These are phyloP conservation scores for Cavia porcellus DNA, from an alignment of 2,113 vertebrate genomes.

Conservation along the genomic window DNA sequence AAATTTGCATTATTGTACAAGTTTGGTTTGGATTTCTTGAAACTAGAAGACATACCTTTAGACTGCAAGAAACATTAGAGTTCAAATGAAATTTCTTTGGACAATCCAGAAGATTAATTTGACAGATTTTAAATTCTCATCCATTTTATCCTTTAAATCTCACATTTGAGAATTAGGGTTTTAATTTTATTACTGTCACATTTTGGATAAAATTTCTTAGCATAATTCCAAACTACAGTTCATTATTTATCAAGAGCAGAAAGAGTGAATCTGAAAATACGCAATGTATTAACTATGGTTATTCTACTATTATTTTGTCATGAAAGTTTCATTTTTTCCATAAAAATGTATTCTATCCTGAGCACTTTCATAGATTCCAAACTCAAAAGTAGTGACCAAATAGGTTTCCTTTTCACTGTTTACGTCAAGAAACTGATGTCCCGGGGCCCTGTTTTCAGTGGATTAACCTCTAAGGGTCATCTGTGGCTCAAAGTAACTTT, in stretches of 20 bases:
- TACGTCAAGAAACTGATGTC: neutral
- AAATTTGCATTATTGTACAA: neutral
- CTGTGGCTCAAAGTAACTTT: conserved; percentile 8
- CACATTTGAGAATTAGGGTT: neutral
- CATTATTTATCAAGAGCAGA: neutral
- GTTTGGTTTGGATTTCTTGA: neutral
- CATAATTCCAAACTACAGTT: neutral
- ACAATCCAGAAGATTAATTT: neutral
- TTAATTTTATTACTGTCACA: neutral
- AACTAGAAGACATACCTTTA: neutral
- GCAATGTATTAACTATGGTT: neutral
- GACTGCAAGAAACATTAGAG: neutral
- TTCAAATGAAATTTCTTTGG: neutral
- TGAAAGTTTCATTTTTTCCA: neutral
- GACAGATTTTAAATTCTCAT: neutral
- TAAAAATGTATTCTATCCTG: neutral
- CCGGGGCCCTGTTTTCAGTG: neutral
- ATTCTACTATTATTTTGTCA: neutral
- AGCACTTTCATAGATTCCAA: neutral
- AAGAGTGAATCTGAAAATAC: neutral
- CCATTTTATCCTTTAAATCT: neutral
- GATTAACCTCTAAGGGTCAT: conserved; percentile 9
- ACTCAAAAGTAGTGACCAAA: neutral
- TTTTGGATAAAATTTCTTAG: conserved; percentile 20
- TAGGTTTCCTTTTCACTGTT: neutral